Percentiles rank a stretch among this genome's conserved stretches.
phyloP scores from a whole-genome alignment of 2,797 vertebrate species.

The Mus spretus region DNA sequence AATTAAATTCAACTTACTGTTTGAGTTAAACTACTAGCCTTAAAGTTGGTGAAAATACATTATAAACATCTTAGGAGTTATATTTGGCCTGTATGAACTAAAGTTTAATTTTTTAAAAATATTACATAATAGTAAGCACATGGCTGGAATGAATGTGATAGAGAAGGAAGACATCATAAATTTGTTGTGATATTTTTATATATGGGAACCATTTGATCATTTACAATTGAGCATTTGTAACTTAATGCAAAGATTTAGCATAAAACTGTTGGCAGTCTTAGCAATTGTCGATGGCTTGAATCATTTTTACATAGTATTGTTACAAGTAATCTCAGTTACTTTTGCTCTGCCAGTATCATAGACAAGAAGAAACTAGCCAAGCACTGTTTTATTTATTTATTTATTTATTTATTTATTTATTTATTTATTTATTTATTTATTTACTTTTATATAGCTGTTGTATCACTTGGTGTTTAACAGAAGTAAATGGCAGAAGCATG shows the following conservation, averaged over 20 bases:
- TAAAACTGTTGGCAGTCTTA: neutral
- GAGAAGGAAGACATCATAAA: neutral
- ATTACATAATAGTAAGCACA: neutral
- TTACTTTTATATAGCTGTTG: neutral
- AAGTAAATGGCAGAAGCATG: neutral
- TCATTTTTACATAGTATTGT: neutral
- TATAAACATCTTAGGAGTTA: slow-evolving; percentile 2
- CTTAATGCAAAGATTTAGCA: neutral
- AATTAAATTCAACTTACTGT: slow-evolving; percentile 11
- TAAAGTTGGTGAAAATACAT: slow-evolving; percentile 11
- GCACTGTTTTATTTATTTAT: neutral
- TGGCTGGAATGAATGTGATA: neutral
- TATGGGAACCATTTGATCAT: slow-evolving; percentile 35
- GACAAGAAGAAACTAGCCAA: neutral
- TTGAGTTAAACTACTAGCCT: slow-evolving; percentile 29
- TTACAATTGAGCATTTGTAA: neutral
- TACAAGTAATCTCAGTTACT: neutral
- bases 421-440: too few relatives aligned
- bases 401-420: too few relatives aligned
- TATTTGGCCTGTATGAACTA: neutral
- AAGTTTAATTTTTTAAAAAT: neutral
- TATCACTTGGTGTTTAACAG: neutral
- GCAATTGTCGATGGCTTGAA: neutral
- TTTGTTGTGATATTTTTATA: slow-evolving; percentile 1
- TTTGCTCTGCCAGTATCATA: neutral